Conservation (phyloP, 2,113 vertebrate genomes). For the Candoia aspera region DNA sequence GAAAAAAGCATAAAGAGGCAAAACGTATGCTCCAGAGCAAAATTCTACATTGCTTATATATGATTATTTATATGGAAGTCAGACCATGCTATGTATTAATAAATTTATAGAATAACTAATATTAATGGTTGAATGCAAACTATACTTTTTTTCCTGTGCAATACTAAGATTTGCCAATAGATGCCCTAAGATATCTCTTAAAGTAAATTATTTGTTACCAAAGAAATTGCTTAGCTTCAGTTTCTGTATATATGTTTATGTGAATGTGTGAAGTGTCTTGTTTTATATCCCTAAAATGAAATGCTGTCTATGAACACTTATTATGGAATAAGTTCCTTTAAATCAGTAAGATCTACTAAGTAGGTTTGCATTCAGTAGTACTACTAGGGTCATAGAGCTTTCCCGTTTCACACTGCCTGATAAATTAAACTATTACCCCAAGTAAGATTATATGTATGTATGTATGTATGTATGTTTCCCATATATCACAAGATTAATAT, state of each 20-base stretch:
- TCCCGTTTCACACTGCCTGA: conserved; percentile 45
- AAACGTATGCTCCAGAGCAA: neutral
- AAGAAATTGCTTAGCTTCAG: conserved; percentile 37
- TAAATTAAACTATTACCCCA: conserved; percentile 36
- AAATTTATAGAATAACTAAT: neutral
- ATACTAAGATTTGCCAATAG: conserved; percentile 68
- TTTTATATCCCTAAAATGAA: neutral
- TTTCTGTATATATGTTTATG: neutral
- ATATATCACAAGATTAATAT: conserved; percentile 7
- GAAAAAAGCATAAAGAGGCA: neutral
- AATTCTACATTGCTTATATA: neutral
- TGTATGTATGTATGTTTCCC: too few relatives aligned
- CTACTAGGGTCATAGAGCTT: conserved; percentile 7
- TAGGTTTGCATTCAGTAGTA: neutral
- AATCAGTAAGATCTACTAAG: neutral
- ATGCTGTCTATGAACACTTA: neutral
- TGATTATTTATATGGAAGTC: neutral
- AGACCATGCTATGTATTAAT: neutral
- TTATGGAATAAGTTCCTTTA: neutral
- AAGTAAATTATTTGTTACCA: conserved; percentile 1
- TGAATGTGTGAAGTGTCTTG: conserved; percentile 1
- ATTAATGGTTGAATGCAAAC: neutral
- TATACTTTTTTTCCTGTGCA: conserved; percentile 53
- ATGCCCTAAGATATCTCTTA: conserved; percentile 73
- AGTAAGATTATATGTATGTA: too few relatives aligned